A percentile compares a stretch with the other conserved stretches of the same genome.
phyloP scores from a whole-genome alignment of 1,140 invertebrate genomes.

The Lamellibrachia luymesi region DNA sequence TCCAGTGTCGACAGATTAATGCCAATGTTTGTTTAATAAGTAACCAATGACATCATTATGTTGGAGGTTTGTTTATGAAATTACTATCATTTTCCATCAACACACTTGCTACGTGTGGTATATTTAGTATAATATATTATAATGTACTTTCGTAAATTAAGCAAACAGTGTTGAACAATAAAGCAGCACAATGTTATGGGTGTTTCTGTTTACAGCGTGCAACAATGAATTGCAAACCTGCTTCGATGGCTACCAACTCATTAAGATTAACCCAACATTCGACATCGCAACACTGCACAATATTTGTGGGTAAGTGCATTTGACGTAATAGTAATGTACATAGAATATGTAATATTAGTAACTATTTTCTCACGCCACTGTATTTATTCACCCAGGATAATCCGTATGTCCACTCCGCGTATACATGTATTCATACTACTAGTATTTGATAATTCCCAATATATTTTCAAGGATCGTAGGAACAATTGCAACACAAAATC shows the following conservation, averaged over 20 bases:
- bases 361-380: too few species aligned
- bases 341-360: not conserved
- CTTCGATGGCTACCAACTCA: not conserved
- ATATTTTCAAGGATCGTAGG: not conserved
- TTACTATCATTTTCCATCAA: not conserved
- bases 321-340: not conserved
- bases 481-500: not conserved
- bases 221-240: not conserved
- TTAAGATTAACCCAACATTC: not conserved
- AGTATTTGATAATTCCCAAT: too few species aligned
- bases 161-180: not conserved
- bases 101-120: not conserved
- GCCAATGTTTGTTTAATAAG: not conserved
- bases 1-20: too few species aligned
- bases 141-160: not conserved
- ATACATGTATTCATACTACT: not conserved
- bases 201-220: not conserved
- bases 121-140: not conserved
- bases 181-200: not conserved
- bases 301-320: not conserved
- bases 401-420: too few species aligned
- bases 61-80: not conserved
- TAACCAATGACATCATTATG: not conserved
- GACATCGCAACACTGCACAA: not conserved
- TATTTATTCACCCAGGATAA: too few species aligned